These are phyloP conservation scores for Agonopterix subpropinquella DNA, from an alignment of 2,888 invertebrate species.

Conservation along the genomic window DNA sequence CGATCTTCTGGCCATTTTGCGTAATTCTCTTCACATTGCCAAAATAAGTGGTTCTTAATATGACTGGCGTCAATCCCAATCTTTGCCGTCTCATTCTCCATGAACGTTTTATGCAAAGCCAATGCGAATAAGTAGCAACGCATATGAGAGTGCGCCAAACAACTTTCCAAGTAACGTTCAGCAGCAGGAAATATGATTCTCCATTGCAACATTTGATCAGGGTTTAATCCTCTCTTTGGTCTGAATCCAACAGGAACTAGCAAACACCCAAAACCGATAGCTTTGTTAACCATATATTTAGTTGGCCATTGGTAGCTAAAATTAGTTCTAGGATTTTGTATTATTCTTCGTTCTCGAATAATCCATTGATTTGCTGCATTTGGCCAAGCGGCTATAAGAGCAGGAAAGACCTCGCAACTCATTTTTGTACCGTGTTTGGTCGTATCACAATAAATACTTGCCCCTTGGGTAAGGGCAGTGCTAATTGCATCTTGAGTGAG, in stretches of 20 bases:
- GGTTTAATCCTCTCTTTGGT: slow-evolving; percentile 77
- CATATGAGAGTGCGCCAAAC: slow-evolving; percentile 82
- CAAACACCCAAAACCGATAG: slow-evolving; percentile 80
- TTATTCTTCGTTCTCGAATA: slow-evolving; percentile 72
- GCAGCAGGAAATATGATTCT: slow-evolving; percentile 85
- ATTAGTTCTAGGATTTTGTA: slow-evolving; percentile 74
- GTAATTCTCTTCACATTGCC: slow-evolving; percentile 84
- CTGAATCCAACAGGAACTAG: slow-evolving; percentile 82
- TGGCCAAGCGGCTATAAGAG: slow-evolving; percentile 84
- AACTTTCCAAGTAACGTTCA: slow-evolving; percentile 83
- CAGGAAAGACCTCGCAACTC: slow-evolving; percentile 81
- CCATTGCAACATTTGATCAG: slow-evolving; percentile 83
- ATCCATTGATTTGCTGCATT: slow-evolving; percentile 82
- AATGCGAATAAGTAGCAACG: slow-evolving; percentile 82
- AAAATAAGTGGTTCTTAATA: slow-evolving; percentile 83
- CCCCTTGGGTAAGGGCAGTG: slow-evolving; percentile 77
- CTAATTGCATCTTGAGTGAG: slow-evolving; percentile 71
- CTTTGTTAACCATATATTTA: slow-evolving; percentile 78
- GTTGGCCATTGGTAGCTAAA: slow-evolving; percentile 82
- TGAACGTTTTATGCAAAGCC: slow-evolving; percentile 81
- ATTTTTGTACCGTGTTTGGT: slow-evolving; percentile 52
- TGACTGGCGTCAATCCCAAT: slow-evolving; percentile 82
- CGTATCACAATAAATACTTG: slow-evolving; percentile 79
- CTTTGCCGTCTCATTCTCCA: slow-evolving; percentile 79
- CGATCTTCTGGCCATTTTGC: slow-evolving; percentile 84